A percentile compares a stretch with the other conserved stretches of the same genome.
phyloP scores from a whole-genome alignment of 2,113 vertebrate species.

The Pollachius pollachius region DNA sequence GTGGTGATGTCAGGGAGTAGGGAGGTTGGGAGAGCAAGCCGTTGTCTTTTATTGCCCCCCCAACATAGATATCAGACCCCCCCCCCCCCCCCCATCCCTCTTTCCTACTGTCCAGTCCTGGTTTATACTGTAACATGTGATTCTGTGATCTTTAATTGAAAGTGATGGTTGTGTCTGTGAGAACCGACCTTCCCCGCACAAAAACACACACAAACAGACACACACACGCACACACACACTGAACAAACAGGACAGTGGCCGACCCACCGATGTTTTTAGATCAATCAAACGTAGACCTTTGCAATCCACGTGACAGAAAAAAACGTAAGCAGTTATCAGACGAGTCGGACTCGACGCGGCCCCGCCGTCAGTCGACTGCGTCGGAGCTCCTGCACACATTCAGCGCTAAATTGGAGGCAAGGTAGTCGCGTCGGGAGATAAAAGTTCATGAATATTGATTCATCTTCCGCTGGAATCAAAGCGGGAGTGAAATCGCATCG shows the following conservation, averaged over 20 bases:
- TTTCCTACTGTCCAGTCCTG: constrained; percentile 59
- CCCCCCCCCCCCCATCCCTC: constrained; percentile 43
- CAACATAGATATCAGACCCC: constrained; percentile 61
- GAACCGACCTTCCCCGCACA: constrained; percentile 32
- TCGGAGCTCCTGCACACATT: too few species aligned
- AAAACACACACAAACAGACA: not conserved
- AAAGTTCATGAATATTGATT: not conserved
- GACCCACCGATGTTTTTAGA: not conserved
- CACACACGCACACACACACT: not conserved
- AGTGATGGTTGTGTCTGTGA: constrained; percentile 69
- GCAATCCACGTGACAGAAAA: too few species aligned
- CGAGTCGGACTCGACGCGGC: too few species aligned
- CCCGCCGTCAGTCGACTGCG: too few species aligned
- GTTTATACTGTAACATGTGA: constrained; percentile 74
- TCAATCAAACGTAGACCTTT: not conserved
- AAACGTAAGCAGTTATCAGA: too few species aligned
- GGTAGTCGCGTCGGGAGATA: not conserved
- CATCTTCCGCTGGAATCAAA: not conserved
- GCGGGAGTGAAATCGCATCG: not conserved
- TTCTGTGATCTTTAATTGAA: constrained; percentile 73
- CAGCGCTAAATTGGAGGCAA: not conserved
- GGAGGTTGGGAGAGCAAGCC: constrained; percentile 57
- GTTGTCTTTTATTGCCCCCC: constrained; percentile 49
- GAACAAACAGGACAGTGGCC: not conserved
- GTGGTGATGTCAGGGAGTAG: constrained; percentile 75